Evolutionary conservation across 2,888 invertebrate species (phyloP).

Genomic region (Drosophila ezoana): DNA sequence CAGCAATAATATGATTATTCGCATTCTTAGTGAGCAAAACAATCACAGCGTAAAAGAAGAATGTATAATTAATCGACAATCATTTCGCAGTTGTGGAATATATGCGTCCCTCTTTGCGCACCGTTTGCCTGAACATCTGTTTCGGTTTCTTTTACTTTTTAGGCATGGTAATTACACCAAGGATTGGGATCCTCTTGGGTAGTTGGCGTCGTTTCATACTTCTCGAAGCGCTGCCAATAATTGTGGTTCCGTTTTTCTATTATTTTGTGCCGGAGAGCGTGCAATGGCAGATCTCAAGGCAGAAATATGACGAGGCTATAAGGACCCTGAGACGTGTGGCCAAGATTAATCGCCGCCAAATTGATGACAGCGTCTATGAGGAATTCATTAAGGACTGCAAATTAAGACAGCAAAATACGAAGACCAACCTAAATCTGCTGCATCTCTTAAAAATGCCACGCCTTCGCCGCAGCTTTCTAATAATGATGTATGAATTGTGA

Average conservation of each 20-base stretch:
- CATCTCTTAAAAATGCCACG: conserved; percentile 86
- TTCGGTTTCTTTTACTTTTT: conserved; percentile 87
- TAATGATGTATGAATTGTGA: conserved; percentile 87
- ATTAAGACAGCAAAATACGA: conserved; percentile 58
- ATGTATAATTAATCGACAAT: neutral
- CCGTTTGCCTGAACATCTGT: conserved; percentile 87
- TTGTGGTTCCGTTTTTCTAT: conserved; percentile 85
- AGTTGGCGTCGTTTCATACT: conserved; percentile 86
- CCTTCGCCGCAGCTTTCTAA: conserved; percentile 85
- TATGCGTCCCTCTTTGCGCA: conserved; percentile 85
- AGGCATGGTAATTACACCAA: conserved; percentile 86
- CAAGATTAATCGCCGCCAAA: conserved; percentile 85
- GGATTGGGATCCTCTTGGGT: conserved; percentile 85
- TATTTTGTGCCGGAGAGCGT: conserved; percentile 87
- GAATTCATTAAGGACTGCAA: conserved; percentile 80
- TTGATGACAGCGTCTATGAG: conserved; percentile 81
- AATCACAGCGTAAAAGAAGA: accelerated
- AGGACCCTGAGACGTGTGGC: conserved; percentile 86
- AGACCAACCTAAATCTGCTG: conserved; percentile 83
- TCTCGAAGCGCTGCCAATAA: conserved; percentile 86
- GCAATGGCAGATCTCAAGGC: conserved; percentile 87
- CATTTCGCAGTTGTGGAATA: conserved; percentile 86
- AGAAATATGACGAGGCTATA: conserved; percentile 86
- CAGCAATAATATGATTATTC: conserved; percentile 88
- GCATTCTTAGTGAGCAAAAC: conserved; percentile 86